Percentiles rank a stretch among this genome's conserved stretches.
Conservation (phyloP, 2,113 vertebrate species). For the Pyxicephalus adspersus region DNA sequence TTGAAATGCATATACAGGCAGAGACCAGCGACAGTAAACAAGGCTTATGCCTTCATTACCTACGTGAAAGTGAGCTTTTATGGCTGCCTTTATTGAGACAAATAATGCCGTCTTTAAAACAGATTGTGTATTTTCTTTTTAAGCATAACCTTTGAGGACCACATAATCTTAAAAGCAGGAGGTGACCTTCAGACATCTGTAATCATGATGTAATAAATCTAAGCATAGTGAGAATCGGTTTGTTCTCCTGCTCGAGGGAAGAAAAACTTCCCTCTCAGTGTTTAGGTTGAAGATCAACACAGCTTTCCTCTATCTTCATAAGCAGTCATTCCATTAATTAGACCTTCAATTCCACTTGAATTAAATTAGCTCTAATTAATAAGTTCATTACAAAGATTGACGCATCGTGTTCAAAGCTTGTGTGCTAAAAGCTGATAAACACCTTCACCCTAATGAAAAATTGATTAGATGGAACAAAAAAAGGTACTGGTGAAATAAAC, state of each 20-base stretch:
- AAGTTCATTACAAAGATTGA: conserved; percentile 91
- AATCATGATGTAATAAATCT: conserved; percentile 61
- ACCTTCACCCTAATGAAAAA: conserved; percentile 98
- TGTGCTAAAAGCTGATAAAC: conserved; percentile 98
- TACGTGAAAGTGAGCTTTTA: conserved; percentile 21
- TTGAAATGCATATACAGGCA: background rate
- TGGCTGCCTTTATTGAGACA: conserved; percentile 38
- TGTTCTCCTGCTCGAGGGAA: conserved; percentile 61
- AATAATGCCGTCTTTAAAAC: conserved; percentile 32
- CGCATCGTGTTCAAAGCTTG: conserved; percentile 82
- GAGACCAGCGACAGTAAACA: background rate
- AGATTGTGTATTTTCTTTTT: conserved; percentile 54
- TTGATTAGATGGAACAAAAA: conserved; percentile 92
- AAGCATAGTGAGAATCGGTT: conserved; percentile 60
- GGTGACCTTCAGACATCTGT: conserved; percentile 65
- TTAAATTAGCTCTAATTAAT: conserved; percentile 99
- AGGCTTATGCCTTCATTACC: background rate
- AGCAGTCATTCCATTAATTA: conserved; percentile 90
- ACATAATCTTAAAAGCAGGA: conserved; percentile 52
- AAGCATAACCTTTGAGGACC: conserved; percentile 53
- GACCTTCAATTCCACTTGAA: conserved; percentile 88
- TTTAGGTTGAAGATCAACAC: conserved; percentile 70
- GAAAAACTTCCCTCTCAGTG: conserved; percentile 65
- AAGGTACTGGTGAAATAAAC: conserved; percentile 72
- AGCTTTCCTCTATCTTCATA: conserved; percentile 75